Evolutionary conservation across 2,113 vertebrate species (phyloP), one percentile per base, ranked within the genome.

Genomic region (Hemichromis elongatus): DNA sequence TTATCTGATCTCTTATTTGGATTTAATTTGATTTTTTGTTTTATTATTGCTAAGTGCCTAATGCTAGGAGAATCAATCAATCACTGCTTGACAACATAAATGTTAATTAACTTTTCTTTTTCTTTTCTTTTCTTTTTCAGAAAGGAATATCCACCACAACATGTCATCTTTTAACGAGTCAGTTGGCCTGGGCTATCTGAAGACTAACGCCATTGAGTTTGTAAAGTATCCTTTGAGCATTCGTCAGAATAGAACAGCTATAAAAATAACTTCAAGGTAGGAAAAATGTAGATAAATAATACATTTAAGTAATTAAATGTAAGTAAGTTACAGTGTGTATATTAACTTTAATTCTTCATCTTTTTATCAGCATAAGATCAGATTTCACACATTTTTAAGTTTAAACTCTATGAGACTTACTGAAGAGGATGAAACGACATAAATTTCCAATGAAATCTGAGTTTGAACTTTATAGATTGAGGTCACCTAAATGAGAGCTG

Each of bases 131-230:
- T 61, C 56, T 83, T 9, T 82, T 92, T 77, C 95, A 99, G 99
- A 99, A 40, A 97, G 97, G 52, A 99, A 99, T 89, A 97, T 99
- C 93, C 97, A 99, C 91, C 97, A 98, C 85, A 99, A 99, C 94
- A 99, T 99, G 99, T 99, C 99, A 0, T 99, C 99, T 80, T 99
- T 99, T 91, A 99, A 99, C 19, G 99, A 99, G 90, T 99, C 98
- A 0, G 98, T 99, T 0, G 99, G 99, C 42, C 95, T 99, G 47
- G 99, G 99, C n/a, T 99, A 99, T 90, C 95, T 99, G 95, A 99
- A 99, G 96, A 99, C 99, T 1, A 99, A 99, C 1, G 98, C 99
- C 13, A 98, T 98, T 57, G 99, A 99, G 93, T 99, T 99, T 88
- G 99, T 98, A 80, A 99, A 99, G 99, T 99, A 99, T 99, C 99